Percentiles rank a stretch among this genome's conserved stretches.
Conservation (phyloP, 2,888 invertebrate genomes). For the Lydus trimaculatus region DNA sequence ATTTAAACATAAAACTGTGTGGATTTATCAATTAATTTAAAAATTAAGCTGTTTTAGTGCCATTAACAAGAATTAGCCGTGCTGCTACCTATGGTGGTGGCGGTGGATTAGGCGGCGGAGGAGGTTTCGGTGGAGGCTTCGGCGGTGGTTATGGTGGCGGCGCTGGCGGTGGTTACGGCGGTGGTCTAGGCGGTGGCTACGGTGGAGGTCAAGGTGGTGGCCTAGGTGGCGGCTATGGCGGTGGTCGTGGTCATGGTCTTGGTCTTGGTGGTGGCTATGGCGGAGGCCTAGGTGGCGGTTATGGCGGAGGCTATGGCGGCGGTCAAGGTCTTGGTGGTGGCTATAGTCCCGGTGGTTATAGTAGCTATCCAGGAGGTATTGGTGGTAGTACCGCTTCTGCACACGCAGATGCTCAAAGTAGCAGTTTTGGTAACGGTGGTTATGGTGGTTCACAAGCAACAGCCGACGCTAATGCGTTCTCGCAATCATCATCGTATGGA, state of each 20-base stretch:
- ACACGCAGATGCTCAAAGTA: slow-evolving; percentile 18
- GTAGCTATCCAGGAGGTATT: slow-evolving; percentile 14
- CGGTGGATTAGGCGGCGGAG: slow-evolving; percentile 50
- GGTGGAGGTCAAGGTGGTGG: slow-evolving; percentile 43
- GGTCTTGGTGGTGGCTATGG: slow-evolving; percentile 39
- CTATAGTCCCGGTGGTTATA: slow-evolving; percentile 20
- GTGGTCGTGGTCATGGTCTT: slow-evolving; percentile 38
- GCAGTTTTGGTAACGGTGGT: slow-evolving; percentile 16
- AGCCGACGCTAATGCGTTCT: slow-evolving; percentile 17
- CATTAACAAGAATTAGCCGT: background rate
- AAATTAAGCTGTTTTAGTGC: slow-evolving; percentile 2
- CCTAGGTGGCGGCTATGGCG: slow-evolving; percentile 19
- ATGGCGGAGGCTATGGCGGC: slow-evolving; percentile 39
- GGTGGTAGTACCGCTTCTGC: slow-evolving; percentile 7
- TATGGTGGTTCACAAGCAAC: slow-evolving; percentile 24
- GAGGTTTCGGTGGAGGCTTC: slow-evolving; percentile 41
- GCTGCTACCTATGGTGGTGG: background rate
- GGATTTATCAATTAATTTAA: background rate
- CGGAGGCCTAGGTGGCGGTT: slow-evolving; percentile 31
- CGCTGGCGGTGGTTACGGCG: slow-evolving; percentile 56
- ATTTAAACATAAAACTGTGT: background rate
- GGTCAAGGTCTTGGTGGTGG: slow-evolving; percentile 35
- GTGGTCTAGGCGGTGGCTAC: no score
- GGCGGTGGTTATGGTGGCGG: slow-evolving; percentile 47
- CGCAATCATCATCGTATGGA: slow-evolving; percentile 12